A percentile compares a stretch with the other conserved stretches of the same genome.
Evolutionary conservation across 1,140 invertebrate genomes (phyloP).

Genomic region (Carposina sasakii): DNA sequence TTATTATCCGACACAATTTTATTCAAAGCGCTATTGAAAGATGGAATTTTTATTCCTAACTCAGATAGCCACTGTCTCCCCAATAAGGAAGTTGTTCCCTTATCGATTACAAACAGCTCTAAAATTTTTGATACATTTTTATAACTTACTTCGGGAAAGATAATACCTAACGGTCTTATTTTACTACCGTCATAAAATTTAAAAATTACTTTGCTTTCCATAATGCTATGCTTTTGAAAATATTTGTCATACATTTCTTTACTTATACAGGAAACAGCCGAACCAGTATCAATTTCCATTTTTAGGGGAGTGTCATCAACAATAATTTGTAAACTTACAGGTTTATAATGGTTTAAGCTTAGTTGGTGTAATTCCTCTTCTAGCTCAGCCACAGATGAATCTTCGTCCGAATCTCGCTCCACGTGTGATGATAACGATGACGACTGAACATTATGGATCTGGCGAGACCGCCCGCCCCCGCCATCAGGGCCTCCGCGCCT

Average conservation of each 20-base stretch:
- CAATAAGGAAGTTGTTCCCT: background rate
- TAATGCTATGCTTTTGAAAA: background rate
- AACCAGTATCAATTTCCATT: constrained; percentile 7
- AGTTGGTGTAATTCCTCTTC: background rate
- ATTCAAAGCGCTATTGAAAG: background rate
- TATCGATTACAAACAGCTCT: constrained; percentile 1
- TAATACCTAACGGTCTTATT: background rate
- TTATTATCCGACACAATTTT: too few relatives aligned
- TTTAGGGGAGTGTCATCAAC: background rate
- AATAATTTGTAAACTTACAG: constrained; percentile 2
- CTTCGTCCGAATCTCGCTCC: too few relatives aligned
- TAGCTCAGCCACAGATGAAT: too few relatives aligned
- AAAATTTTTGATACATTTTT: background rate
- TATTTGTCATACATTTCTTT: background rate
- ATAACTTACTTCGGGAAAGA: background rate
- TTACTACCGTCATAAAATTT: constrained; percentile 2
- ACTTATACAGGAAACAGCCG: constrained; percentile 6
- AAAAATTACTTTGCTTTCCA: background rate
- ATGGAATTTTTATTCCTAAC: background rate
- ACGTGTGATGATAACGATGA: too few relatives aligned
- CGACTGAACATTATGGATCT: too few relatives aligned
- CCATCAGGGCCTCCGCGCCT: too few relatives aligned
- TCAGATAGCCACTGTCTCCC: background rate
- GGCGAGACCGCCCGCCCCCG: too few relatives aligned
- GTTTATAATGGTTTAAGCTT: constrained; percentile 3